These are phyloP conservation scores for Lateolabrax maculatus DNA, from an alignment of 2,797 vertebrate genomes.

Conservation along the genomic window DNA sequence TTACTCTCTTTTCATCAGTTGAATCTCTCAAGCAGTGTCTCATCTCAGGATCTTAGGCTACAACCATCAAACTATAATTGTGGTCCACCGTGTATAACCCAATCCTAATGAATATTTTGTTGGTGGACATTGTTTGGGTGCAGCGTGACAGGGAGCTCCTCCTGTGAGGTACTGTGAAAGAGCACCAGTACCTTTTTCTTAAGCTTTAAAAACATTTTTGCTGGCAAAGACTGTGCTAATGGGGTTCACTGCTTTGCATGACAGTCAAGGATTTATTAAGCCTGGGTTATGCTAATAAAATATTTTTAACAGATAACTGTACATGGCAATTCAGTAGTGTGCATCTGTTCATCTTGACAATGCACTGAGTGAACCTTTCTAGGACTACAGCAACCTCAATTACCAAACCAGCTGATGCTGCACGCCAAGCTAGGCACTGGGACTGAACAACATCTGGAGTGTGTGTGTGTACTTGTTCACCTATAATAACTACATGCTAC, in stretches of 20 bases:
- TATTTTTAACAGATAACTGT: not conserved
- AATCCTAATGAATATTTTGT: not conserved
- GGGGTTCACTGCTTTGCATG: not conserved
- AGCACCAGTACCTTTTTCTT: not conserved
- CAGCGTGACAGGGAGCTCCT: too few species aligned
- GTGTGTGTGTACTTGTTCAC: not conserved
- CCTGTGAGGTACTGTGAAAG: not conserved
- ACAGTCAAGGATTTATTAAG: not conserved
- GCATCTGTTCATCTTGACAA: conserved; percentile 11
- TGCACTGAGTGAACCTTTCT: not conserved
- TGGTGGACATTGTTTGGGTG: not conserved
- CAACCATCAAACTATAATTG: not conserved
- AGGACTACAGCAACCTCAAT: conserved; percentile 5
- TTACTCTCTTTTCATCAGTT: not conserved
- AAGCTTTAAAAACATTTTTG: not conserved
- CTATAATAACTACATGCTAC: not conserved
- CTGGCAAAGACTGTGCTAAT: not conserved
- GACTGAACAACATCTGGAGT: conserved; percentile 11
- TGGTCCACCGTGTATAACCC: not conserved
- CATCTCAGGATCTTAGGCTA: not conserved
- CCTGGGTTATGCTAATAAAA: not conserved
- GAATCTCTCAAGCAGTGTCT: not conserved
- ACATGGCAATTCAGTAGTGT: not conserved
- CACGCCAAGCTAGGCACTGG: not conserved
- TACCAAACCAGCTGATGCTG: conserved; percentile 27